These are phyloP conservation scores for Emydocephalus ijimae DNA, from an alignment of 2,113 vertebrate species.

Conservation along the genomic window DNA sequence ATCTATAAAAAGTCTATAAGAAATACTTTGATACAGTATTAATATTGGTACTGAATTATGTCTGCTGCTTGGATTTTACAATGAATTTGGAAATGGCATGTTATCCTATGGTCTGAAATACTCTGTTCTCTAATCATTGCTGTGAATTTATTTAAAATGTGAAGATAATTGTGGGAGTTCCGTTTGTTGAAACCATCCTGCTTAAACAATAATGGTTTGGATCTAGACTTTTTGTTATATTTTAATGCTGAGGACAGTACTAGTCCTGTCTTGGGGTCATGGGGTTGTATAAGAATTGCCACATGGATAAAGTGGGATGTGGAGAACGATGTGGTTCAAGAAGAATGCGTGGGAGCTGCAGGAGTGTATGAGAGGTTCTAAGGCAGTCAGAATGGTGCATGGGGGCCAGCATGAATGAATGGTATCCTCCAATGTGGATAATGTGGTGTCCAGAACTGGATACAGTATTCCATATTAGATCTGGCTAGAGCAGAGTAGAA, in stretches of 20 bases:
- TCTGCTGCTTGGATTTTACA: background rate
- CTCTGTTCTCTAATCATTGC: background rate
- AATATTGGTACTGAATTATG: background rate
- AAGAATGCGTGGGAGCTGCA: background rate
- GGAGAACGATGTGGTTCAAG: background rate
- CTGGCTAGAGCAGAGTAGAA: background rate
- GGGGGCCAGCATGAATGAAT: background rate
- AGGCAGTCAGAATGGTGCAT: background rate
- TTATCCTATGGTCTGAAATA: background rate
- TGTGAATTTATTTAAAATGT: background rate
- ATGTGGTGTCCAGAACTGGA: background rate
- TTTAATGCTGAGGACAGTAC: background rate
- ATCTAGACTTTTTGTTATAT: background rate
- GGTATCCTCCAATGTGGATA: background rate
- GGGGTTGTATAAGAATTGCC: background rate
- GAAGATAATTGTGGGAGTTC: background rate
- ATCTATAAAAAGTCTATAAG: background rate
- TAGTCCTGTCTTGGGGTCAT: background rate
- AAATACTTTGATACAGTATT: background rate
- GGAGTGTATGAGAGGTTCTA: background rate
- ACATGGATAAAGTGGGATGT: background rate
- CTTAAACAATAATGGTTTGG: background rate
- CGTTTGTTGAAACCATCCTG: background rate
- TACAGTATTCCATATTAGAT: background rate
- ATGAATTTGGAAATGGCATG: background rate